Base-by-base conservation (phyloP, 2,797 vertebrate species). In the Pogoniulus pusillus region DNA sequence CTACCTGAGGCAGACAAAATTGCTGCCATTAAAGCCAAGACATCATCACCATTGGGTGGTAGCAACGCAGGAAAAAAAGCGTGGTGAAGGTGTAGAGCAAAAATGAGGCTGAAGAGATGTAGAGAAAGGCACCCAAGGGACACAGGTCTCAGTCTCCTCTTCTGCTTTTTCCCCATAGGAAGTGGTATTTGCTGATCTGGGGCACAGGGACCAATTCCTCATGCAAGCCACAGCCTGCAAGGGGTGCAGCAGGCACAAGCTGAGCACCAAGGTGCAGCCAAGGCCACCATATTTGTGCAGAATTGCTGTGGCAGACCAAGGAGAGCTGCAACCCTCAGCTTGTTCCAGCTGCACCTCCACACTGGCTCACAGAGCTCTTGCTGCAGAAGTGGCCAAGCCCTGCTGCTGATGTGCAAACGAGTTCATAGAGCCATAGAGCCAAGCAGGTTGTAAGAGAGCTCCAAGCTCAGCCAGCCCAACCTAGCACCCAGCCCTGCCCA, bases 1-100 rank as follows among this genome's bases (percentile, higher is more conserved):
- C 53, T 90, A 49, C 57, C 57, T n/a, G 90, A 94, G 73, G 82
- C 91, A 96, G 82, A 88, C 85, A 60, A 96, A 96, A 97, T 97
- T 91, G 29, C 94, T 75, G 24, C 12, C 88, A 93, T 96, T 95
- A 95, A 82, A 89, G 69, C 66, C 29, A 62, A 92, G 93, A 84
- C 80, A 93, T 94, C 82, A 93, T 89, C 89, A 63, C 93, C 94
- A 90, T 96, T 92, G 94, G 85, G 81, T 76, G 70, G 76, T 82
- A 95, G 83, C 89, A 95, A 91, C 64, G 70, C 45, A 30, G 23
- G 55, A 37, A 79, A 60, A 60, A 43, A 74, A 58, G 60, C 82
- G 37, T 69, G 47, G 12, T 74, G 3, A 22, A 73, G 29, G 58
- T 58, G 5, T 79, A 24, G 14, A 54, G 64, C 47, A 78, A 60